Evolutionary conservation across 2,797 vertebrate genomes (phyloP).

Genomic region (Leptatherina wallacei): DNA sequence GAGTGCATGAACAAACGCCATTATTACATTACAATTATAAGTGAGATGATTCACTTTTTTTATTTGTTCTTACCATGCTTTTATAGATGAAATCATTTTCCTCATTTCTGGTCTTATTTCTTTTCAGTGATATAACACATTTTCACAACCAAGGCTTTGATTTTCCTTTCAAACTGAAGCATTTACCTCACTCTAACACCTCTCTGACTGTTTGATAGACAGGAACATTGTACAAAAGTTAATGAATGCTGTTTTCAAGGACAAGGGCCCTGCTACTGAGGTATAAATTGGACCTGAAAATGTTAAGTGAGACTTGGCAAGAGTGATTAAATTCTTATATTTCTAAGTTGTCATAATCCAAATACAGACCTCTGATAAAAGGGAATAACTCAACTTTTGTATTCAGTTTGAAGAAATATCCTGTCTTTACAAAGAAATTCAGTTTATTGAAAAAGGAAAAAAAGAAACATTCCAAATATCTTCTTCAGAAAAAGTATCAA

Average conservation of each 20-base stretch:
- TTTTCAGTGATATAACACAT: conserved; percentile 38
- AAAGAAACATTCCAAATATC: conserved; percentile 49
- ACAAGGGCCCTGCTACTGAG: conserved; percentile 64
- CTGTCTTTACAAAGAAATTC: conserved; percentile 29
- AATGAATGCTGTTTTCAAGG: conserved; percentile 76
- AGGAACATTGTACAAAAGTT: conserved; percentile 61
- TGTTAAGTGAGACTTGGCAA: conserved; percentile 60
- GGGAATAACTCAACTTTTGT: conserved; percentile 48
- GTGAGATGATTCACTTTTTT: not conserved
- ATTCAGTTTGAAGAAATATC: conserved; percentile 44
- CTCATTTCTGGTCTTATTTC: conserved; percentile 12
- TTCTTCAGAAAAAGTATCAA: conserved; percentile 22
- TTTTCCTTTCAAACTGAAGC: conserved; percentile 60
- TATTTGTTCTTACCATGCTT: conserved; percentile 27
- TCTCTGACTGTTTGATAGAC: conserved; percentile 58
- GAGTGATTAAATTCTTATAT: conserved; percentile 68
- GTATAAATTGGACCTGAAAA: conserved; percentile 67
- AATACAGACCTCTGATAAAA: conserved; percentile 47
- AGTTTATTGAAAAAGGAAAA: conserved; percentile 24
- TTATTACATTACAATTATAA: conserved; percentile 8
- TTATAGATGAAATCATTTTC: conserved; percentile 14
- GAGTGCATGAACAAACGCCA: not conserved
- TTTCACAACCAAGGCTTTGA: conserved; percentile 44
- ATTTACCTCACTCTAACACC: conserved; percentile 46
- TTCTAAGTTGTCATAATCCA: conserved; percentile 62